Base-by-base conservation (phyloP, 2,113 vertebrate species). In the Thermophis baileyi region DNA sequence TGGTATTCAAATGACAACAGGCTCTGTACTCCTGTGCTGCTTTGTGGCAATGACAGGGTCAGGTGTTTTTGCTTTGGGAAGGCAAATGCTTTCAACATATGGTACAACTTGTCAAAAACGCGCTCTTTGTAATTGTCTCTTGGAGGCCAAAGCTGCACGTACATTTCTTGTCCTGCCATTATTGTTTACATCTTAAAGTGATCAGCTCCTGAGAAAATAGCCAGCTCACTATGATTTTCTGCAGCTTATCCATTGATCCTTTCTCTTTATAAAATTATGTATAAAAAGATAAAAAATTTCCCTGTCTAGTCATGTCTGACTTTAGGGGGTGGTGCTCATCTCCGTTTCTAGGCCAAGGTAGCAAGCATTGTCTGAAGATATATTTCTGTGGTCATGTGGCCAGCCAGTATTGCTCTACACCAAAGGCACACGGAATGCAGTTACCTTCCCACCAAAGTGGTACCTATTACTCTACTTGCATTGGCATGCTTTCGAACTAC, bases 1-100 rank as follows among this genome's bases (percentile, higher is more conserved):
- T 55, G 30, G 35, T 95, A 95, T 92, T 96, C 91, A 96, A 94
- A 94, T 92, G 9, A 85, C 88, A 91, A 89, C 63, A 92, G 46
- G 50, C 93, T 94, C 88, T 54, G 35, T 87, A 91, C 6, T 57
- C 53, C 53, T 0, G 0, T 9, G 24, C 8, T 86, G 25, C 88
- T 94, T 35, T 7, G 35, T 40, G 92, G 55, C 6, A 3, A 94
- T 90, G 9, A 95, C 35, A 27, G 94, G 85, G 18, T 90, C 24
- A 94, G 63, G 90, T 89, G 91, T 88, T 87, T 27, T 89, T 93
- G 90, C 94, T 94, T 96, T 94, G 60, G 94, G 94, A 55, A 91
- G 90, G 0, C 9, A 1, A 90, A 1, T n/a, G 5, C 50, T 60
- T 94, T 9, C 81, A 44, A 88, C 50, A 91, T 53, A 94, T 93